These are phyloP conservation scores for Cephus pygmeus DNA, from an alignment of 2,888 invertebrate genomes.

Conservation along the genomic window DNA sequence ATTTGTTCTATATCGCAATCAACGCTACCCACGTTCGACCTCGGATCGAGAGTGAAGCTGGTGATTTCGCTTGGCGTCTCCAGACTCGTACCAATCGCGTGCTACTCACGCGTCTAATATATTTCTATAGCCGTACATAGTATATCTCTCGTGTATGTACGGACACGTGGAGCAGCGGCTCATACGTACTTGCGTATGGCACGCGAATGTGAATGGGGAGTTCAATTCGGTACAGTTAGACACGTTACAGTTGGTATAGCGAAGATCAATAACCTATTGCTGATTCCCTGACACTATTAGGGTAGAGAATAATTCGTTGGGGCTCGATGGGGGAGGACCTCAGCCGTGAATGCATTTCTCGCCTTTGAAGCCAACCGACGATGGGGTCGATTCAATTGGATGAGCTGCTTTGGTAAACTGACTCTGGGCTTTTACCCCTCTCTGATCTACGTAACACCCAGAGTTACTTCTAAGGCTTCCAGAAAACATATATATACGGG, in stretches of 20 bases:
- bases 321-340: not conserved
- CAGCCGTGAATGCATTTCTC: not conserved
- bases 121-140: not conserved
- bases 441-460: not conserved
- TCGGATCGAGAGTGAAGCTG: not conserved
- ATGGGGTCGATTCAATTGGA: not conserved
- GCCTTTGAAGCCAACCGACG: not conserved
- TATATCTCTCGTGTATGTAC: not conserved
- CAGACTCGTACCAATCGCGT: not conserved
- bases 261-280: not conserved
- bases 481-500: not conserved
- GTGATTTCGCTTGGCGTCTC: not conserved
- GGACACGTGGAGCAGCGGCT: not conserved
- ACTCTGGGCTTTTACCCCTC: not conserved
- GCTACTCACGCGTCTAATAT: not conserved
- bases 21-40: not conserved
- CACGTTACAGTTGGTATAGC: not conserved
- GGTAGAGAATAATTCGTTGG: not conserved
- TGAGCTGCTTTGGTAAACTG: not conserved
- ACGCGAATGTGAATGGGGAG: not conserved
- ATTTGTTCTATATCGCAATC: not conserved
- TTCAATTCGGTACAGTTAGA: not conserved
- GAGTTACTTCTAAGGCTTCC: not conserved
- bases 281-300: not conserved
- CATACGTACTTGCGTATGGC: not conserved